phyloP scores from a whole-genome alignment of 2,888 invertebrate genomes.

The Andrena praecox region DNA sequence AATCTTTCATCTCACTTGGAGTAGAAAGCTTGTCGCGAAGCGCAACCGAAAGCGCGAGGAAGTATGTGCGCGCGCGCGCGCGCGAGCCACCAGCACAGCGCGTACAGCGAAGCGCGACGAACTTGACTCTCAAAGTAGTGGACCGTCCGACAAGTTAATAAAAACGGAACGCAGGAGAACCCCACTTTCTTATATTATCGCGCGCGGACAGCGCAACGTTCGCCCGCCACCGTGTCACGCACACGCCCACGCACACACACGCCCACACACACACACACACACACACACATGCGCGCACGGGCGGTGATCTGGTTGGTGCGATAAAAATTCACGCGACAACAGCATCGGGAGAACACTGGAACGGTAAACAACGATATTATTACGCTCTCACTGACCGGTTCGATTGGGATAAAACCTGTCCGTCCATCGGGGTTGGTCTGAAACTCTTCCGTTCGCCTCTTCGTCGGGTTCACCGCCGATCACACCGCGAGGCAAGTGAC shows the following conservation, averaged over 20 bases:
- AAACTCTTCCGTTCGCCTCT: constrained; percentile 7
- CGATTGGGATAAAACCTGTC: constrained; percentile 44
- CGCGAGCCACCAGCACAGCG: constrained; percentile 52
- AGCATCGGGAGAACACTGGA: neutral
- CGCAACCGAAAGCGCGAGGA: constrained; percentile 66
- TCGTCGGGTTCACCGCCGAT: constrained; percentile 14
- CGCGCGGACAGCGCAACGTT: constrained; percentile 39
- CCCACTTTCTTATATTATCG: constrained; percentile 65
- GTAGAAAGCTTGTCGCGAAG: constrained; percentile 52
- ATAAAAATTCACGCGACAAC: constrained; percentile 34
- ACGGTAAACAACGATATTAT: constrained; percentile 40
- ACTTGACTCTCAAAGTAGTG: constrained; percentile 73
- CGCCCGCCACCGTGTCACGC: constrained; percentile 41
- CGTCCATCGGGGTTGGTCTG: constrained; percentile 33
- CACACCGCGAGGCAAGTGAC: neutral
- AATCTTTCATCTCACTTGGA: constrained; percentile 51
- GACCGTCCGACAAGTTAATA: constrained; percentile 69
- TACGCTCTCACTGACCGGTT: constrained; percentile 42
- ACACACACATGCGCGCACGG: constrained; percentile 13
- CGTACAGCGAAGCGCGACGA: constrained; percentile 73
- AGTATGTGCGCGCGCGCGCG: constrained; percentile 59
- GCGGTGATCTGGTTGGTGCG: neutral
- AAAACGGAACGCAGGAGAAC: constrained; percentile 68
- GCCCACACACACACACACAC: constrained; percentile 24
- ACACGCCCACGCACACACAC: constrained; percentile 19